A percentile compares a stretch with the other conserved stretches of the same genome.
phyloP scores from a whole-genome alignment of 2,113 vertebrate genomes.

The Tetraodon nigroviridis region DNA sequence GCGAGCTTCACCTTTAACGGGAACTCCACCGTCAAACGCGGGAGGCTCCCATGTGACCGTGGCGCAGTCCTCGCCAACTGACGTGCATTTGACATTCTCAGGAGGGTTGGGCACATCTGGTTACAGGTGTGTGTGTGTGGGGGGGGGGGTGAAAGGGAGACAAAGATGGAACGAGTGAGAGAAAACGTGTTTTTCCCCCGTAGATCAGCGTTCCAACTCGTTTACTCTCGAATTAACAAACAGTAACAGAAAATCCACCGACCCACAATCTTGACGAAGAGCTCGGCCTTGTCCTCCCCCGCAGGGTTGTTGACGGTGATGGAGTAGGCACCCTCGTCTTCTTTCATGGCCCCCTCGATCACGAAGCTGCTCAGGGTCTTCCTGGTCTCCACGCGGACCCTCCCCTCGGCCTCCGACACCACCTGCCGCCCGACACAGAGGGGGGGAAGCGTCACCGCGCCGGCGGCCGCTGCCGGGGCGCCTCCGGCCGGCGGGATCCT shows the following conservation, averaged over 20 bases:
- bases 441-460: too few species aligned
- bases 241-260: constrained; percentile 20
- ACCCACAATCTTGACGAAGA: constrained; percentile 83
- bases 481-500: constrained; percentile 27
- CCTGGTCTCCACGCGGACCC: constrained; percentile 74
- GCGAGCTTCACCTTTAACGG: constrained; percentile 75
- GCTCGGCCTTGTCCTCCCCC: constrained; percentile 79
- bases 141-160: constrained; percentile 2
- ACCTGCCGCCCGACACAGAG: constrained; percentile 58
- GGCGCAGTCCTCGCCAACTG: constrained; percentile 83
- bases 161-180: constrained; percentile 13
- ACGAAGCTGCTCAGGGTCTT: constrained; percentile 79
- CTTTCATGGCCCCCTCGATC: constrained; percentile 79
- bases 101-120: constrained; percentile 87
- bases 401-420: constrained; percentile 70
- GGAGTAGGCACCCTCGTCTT: constrained; percentile 78
- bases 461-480: background rate
- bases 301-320: constrained; percentile 82
- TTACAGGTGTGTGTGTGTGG: constrained; percentile 35
- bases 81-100: constrained; percentile 77
- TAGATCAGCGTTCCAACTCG: background rate
- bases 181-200: background rate
- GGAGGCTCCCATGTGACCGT: constrained; percentile 82
- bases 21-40: constrained; percentile 79
- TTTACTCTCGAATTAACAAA: too few species aligned